phyloP scores from a whole-genome alignment of 2,113 vertebrate species.

The Onychostoma macrolepis region DNA sequence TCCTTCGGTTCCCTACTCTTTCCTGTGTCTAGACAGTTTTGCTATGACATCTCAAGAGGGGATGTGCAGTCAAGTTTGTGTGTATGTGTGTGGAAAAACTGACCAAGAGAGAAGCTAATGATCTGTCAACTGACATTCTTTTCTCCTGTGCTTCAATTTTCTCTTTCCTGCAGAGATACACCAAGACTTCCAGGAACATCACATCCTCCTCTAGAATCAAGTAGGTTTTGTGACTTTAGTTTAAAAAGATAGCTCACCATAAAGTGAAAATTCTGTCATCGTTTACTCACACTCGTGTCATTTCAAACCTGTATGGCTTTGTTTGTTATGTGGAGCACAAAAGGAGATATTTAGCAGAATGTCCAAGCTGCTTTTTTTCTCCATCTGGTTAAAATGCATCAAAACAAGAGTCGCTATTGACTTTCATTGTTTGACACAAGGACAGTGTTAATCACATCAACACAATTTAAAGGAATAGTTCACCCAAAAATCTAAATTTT shows the following conservation, averaged over 20 bases:
- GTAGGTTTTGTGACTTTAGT: constrained; percentile 72
- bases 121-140: not conserved
- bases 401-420: not conserved
- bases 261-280: not conserved
- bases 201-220: constrained; percentile 96
- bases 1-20: constrained; percentile 20
- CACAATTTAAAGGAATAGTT: not conserved
- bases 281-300: not conserved
- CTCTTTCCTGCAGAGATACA: constrained; percentile 82
- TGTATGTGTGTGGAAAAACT: constrained; percentile 22
- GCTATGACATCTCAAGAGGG: not conserved
- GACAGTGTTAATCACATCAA: not conserved
- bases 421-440: not conserved
- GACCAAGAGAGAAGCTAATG: not conserved
- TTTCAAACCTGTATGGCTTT: not conserved
- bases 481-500: not conserved
- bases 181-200: constrained; percentile 95
- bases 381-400: not conserved
- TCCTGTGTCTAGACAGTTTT: constrained; percentile 17
- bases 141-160: not conserved
- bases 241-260: not conserved
- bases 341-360: not conserved
- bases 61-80: not conserved
- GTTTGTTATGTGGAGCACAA: not conserved
- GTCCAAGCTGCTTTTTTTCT: not conserved